These are phyloP conservation scores for Yasuhikotakia modesta DNA, from an alignment of 2,797 vertebrate genomes.

Conservation along the genomic window DNA sequence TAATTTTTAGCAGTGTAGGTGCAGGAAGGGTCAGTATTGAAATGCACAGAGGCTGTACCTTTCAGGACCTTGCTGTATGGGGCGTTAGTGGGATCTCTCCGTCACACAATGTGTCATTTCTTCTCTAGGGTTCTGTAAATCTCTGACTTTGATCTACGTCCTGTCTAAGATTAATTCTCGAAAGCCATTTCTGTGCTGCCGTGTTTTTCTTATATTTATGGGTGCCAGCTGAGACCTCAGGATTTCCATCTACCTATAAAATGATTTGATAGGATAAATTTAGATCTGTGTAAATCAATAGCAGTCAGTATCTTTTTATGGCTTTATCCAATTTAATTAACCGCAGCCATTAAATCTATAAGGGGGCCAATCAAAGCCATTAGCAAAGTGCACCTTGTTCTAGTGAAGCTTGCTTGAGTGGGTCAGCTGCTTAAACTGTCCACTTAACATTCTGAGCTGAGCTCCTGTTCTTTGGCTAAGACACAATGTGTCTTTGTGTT, in stretches of 20 bases:
- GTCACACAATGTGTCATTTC: not conserved
- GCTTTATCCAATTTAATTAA: slow-evolving; percentile 78
- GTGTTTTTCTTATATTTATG: slow-evolving; percentile 38
- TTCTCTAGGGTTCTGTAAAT: not conserved
- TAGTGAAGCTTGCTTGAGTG: slow-evolving; percentile 53
- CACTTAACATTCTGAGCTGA: slow-evolving; percentile 33
- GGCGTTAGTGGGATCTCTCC: not conserved
- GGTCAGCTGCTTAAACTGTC: slow-evolving; percentile 51
- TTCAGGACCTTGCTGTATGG: not conserved
- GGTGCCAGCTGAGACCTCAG: slow-evolving; percentile 30
- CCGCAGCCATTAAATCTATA: slow-evolving; percentile 71
- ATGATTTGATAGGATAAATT: slow-evolving; percentile 66
- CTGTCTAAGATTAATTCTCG: slow-evolving; percentile 28
- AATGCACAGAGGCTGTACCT: not conserved
- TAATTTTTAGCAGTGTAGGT: not conserved
- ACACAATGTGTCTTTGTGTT: slow-evolving; percentile 6
- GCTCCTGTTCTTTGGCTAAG: slow-evolving; percentile 16
- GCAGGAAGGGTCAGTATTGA: not conserved
- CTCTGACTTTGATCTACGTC: slow-evolving; percentile 9
- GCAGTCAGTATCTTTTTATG: slow-evolving; percentile 66
- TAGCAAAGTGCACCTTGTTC: slow-evolving; percentile 62
- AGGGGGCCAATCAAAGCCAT: slow-evolving; percentile 68
- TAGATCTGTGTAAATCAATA: slow-evolving; percentile 68
- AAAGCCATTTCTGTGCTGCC: slow-evolving; percentile 37
- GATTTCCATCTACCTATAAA: slow-evolving; percentile 48